Percentiles rank a stretch among this genome's conserved stretches.
phyloP scores from a whole-genome alignment of 2,113 vertebrate species.

The Girardinichthys multiradiatus region DNA sequence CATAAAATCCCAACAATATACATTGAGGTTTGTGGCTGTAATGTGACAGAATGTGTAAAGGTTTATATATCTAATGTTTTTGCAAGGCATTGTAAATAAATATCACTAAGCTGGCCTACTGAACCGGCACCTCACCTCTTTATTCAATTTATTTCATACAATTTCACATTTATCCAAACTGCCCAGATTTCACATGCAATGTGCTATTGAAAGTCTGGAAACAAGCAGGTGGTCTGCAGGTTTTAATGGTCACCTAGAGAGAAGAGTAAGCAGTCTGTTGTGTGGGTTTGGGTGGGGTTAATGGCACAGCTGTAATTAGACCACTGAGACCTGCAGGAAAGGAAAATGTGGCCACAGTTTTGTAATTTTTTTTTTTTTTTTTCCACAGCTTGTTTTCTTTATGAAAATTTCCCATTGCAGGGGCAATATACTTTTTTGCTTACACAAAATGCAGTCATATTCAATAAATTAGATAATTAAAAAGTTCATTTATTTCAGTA shows the following conservation, averaged over 20 bases:
- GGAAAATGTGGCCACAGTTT: conserved; percentile 16
- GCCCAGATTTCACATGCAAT: conserved; percentile 5
- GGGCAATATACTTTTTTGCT: neutral
- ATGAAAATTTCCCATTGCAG: neutral
- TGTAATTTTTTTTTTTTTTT: conserved; percentile 8
- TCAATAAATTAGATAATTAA: too few species aligned
- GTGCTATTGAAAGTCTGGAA: conserved; percentile 24
- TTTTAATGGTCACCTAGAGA: conserved; percentile 40
- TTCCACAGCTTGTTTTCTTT: conserved; percentile 1
- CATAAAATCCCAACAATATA: neutral
- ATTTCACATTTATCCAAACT: conserved; percentile 2
- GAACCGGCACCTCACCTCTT: too few species aligned
- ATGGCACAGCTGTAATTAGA: conserved; percentile 64
- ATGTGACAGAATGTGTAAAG: neutral
- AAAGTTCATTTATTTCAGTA: too few species aligned
- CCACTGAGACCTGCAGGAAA: conserved; percentile 51
- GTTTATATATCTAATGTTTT: neutral
- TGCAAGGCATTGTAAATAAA: neutral
- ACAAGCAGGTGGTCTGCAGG: conserved; percentile 41
- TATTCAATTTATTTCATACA: neutral
- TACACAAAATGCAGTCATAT: neutral
- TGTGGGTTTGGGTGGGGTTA: conserved; percentile 8
- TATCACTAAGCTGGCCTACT: too few species aligned
- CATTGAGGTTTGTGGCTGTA: neutral
- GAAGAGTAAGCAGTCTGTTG: conserved; percentile 11